These are phyloP conservation scores for Euphydryas editha DNA, from an alignment of 2,888 invertebrate genomes.

Conservation along the genomic window DNA sequence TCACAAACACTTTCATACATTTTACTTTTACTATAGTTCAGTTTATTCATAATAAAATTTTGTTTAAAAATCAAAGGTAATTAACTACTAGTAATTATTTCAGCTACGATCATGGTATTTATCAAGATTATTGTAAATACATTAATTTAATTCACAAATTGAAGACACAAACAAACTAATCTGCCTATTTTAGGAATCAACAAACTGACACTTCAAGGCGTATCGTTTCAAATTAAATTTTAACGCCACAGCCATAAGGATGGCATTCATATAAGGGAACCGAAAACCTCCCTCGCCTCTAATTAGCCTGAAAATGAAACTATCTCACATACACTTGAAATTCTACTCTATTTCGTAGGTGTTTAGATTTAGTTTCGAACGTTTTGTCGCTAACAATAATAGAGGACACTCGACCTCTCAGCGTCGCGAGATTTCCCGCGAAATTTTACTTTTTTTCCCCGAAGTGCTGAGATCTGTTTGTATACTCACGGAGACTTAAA, in stretches of 20 bases:
- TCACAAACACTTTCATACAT: no score
- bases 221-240: constrained; percentile 35
- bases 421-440: constrained; percentile 68
- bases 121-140: no score
- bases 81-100: no score
- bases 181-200: constrained; percentile 44
- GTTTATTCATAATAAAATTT: no score
- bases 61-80: no score
- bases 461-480: constrained; percentile 42
- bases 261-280: constrained; percentile 52
- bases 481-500: constrained; percentile 37
- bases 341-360: constrained; percentile 47
- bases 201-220: constrained; percentile 41
- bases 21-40: no score
- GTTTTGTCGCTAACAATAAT: constrained; percentile 57
- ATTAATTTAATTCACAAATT: constrained; percentile 15
- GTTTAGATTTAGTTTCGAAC: constrained; percentile 51
- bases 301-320: constrained; percentile 79
- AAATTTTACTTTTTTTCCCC: constrained; percentile 52
- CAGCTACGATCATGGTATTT: no score
- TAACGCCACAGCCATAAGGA: constrained; percentile 50
- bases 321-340: constrained; percentile 44
- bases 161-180: constrained; percentile 43
- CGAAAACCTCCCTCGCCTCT: constrained; percentile 61
- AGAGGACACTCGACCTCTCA: constrained; percentile 76